Percentiles rank a stretch among this genome's conserved stretches.
These are phyloP conservation scores for Cryptocheilus praepositus DNA, from an alignment of 2,888 invertebrate species.

Conservation along the genomic window DNA sequence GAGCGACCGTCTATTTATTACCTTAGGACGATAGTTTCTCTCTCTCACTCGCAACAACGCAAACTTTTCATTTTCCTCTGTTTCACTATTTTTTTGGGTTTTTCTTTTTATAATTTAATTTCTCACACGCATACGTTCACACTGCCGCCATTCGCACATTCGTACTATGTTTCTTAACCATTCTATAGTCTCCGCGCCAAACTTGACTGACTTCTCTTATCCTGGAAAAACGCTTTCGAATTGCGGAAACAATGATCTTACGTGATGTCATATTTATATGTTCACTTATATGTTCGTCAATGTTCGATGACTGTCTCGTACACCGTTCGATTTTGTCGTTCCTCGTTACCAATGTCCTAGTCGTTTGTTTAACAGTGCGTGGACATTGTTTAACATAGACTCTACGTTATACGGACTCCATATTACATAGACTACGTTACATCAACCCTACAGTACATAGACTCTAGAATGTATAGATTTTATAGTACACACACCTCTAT, in stretches of 20 bases:
- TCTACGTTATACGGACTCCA: too few relatives aligned
- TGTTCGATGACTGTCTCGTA: neutral
- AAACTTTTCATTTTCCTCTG: conserved; percentile 21
- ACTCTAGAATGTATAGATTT: too few relatives aligned
- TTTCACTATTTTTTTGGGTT: conserved; percentile 27
- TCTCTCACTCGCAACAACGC: conserved; percentile 29
- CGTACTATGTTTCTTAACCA: neutral
- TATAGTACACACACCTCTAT: too few relatives aligned
- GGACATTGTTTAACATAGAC: too few relatives aligned
- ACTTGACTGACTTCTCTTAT: neutral
- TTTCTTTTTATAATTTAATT: conserved; percentile 17
- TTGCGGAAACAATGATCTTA: too few relatives aligned
- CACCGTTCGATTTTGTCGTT: too few relatives aligned
- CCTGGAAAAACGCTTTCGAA: conserved; percentile 14
- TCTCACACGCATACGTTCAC: conserved; percentile 9
- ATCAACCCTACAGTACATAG: too few relatives aligned
- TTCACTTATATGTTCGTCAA: conserved; percentile 42
- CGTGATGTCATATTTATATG: too few relatives aligned
- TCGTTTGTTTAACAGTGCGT: too few relatives aligned
- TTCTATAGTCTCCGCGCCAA: neutral
- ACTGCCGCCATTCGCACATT: neutral
- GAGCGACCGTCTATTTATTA: conserved; percentile 34
- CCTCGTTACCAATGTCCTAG: too few relatives aligned
- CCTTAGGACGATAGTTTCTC: conserved; percentile 28
- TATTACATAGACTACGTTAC: too few relatives aligned